Percentiles rank a stretch among this genome's conserved stretches.
phyloP scores from a whole-genome alignment of 2,797 vertebrate species.

The Chrosomus eos region DNA sequence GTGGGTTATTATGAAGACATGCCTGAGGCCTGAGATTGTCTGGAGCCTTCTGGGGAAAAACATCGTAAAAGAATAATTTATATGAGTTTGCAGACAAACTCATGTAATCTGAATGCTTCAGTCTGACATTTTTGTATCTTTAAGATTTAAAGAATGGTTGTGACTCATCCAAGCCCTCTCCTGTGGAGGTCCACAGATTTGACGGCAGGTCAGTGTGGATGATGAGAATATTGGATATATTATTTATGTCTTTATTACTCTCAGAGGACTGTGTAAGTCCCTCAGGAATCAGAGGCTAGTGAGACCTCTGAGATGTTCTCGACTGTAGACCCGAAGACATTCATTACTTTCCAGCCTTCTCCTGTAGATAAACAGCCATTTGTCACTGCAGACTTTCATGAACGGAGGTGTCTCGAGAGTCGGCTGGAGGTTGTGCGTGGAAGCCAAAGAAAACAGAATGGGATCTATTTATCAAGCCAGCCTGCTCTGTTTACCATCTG shows the following conservation, averaged over 20 bases:
- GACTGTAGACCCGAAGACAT: constrained; percentile 14
- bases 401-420: constrained; percentile 18
- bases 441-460: constrained; percentile 38
- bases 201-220: not conserved
- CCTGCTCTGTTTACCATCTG: constrained; percentile 62
- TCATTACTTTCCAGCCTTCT: constrained; percentile 39
- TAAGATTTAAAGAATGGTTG: constrained; percentile 1
- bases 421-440: constrained; percentile 20
- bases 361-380: constrained; percentile 48
- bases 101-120: not conserved
- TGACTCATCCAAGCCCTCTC: not conserved
- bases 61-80: not conserved
- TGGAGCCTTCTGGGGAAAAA: not conserved
- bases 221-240: not conserved
- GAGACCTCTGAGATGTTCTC: constrained; percentile 17
- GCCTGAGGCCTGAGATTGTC: not conserved
- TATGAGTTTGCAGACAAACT: not conserved
- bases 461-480: constrained; percentile 65
- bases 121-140: not conserved
- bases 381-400: constrained; percentile 13
- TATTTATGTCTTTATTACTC: not conserved
- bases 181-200: not conserved
- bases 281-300: not conserved
- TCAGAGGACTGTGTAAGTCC: not conserved
- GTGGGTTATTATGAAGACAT: not conserved